A percentile compares a stretch with the other conserved stretches of the same genome.
Evolutionary conservation across 2,888 invertebrate species (phyloP).

Genomic region (Orthonychiurus folsomi): DNA sequence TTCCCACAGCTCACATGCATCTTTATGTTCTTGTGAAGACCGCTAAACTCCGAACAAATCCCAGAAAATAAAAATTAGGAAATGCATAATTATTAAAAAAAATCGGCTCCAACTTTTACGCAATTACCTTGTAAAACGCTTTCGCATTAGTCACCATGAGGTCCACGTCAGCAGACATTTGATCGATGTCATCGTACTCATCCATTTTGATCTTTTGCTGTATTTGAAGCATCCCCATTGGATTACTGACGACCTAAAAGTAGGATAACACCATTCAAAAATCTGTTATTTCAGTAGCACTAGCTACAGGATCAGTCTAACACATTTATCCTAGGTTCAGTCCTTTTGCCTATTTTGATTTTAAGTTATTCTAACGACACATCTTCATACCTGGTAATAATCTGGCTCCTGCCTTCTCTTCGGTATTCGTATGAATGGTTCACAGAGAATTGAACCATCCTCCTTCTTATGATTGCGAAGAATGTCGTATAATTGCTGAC

Average conservation of each 20-base stretch:
- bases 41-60: conserved; percentile 41
- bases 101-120: too few relatives aligned
- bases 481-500: conserved; percentile 86
- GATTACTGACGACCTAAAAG: conserved; percentile 74
- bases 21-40: conserved; percentile 73
- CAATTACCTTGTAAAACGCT: conserved; percentile 78
- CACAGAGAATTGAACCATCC: conserved; percentile 81
- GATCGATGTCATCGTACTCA: conserved; percentile 88
- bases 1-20: conserved; percentile 81
- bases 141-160: conserved; percentile 88
- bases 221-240: conserved; percentile 88
- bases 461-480: conserved; percentile 84
- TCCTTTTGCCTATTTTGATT: conserved; percentile 4
- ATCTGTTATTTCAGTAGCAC: too few relatives aligned
- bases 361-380: too few relatives aligned
- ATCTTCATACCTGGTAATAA: conserved; percentile 67
- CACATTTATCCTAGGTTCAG: too few relatives aligned
- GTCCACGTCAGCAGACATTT: conserved; percentile 80
- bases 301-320: too few relatives aligned
- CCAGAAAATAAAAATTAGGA: too few relatives aligned
- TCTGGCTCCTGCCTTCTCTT: conserved; percentile 85
- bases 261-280: too few relatives aligned
- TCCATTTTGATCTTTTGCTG: conserved; percentile 96
- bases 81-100: too few relatives aligned
- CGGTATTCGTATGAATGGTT: conserved; percentile 88